These are phyloP conservation scores for Ctenicera cuprea DNA, from an alignment of 2,888 invertebrate species.

Conservation along the genomic window DNA sequence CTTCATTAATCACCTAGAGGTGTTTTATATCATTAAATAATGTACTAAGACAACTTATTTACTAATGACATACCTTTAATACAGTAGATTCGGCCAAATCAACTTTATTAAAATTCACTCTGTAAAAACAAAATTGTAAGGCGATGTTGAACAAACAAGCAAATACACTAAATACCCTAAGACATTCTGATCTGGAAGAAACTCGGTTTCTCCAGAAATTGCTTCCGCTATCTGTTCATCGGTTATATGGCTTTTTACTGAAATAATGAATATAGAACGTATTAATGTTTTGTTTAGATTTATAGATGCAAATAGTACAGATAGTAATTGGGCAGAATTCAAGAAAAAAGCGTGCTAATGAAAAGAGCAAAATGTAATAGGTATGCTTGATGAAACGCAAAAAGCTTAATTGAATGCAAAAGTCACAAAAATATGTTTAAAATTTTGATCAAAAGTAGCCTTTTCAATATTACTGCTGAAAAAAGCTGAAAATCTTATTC, in stretches of 20 bases:
- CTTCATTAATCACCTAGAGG: conserved; percentile 74
- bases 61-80: conserved; percentile 25
- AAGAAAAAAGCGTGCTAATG: no score
- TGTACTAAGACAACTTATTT: neutral
- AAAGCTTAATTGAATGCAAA: no score
- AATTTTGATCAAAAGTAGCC: no score
- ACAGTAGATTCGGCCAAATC: conserved; percentile 46
- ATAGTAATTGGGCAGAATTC: no score
- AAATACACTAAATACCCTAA: conserved; percentile 74
- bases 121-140: conserved; percentile 15
- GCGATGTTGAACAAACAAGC: neutral
- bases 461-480: no score
- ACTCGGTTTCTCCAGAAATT: conserved; percentile 81
- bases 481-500: no score
- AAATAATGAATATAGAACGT: neutral
- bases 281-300: neutral
- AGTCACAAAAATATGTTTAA: no score
- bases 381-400: no score
- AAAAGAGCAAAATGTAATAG: no score
- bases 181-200: conserved; percentile 79
- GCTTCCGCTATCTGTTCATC: conserved; percentile 82
- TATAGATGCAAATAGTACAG: no score
- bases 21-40: neutral
- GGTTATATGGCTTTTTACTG: conserved; percentile 3
- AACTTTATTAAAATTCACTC: conserved; percentile 49